Base-by-base conservation (phyloP, 2,888 invertebrate genomes). In the Tanypteryx hageni region DNA sequence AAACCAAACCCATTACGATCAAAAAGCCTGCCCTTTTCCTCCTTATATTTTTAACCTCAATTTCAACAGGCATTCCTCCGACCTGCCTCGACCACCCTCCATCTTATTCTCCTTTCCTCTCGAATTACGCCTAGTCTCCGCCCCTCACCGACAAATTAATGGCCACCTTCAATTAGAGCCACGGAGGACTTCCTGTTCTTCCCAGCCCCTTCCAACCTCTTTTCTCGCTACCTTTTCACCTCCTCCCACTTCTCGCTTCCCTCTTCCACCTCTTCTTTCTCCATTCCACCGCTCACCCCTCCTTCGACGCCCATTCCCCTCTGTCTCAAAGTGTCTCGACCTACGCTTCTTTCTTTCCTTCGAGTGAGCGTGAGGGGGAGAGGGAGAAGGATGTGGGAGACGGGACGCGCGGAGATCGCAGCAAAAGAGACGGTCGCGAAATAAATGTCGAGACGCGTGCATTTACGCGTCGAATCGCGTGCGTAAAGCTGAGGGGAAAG, bases 91-190 rank as follows among this genome's bases (percentile, higher is more conserved):
- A n/a, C 83, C 83, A 31, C 27, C 44, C 61, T 89, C 89, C 64
- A 89, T 89, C 89, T 89, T 89, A 89, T 89, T 89, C 89, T 64
- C 31, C 64, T 68, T 89, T 44, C 86, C 86, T 68, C 89, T 89
- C 89, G 64, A 89, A 89, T 89, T 89, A 64, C 89, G 31, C 31
- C 61, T 16, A 61, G 59, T 89, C 89, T 18, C 61, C 89, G 89
- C 89, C 89, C 89, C 64, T 14, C 89, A 27, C 64, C 64, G 59
- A 58, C 68, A 68, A 89, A 89, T 89, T 89, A 89, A 89, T 89
- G 68, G 89, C 89, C 89, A 44, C 89, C 89, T 89, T 89, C 89
- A 89, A 89, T 89, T 89, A 89, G 56, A 64, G n/a, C 64, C 61
- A 89, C 18, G 58, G 89, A 89, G 89, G 27, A 4, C 44, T 44